A percentile compares a stretch with the other conserved stretches of the same genome.
Conservation (phyloP, 2,888 invertebrate species). For the Plebejus melissa region DNA sequence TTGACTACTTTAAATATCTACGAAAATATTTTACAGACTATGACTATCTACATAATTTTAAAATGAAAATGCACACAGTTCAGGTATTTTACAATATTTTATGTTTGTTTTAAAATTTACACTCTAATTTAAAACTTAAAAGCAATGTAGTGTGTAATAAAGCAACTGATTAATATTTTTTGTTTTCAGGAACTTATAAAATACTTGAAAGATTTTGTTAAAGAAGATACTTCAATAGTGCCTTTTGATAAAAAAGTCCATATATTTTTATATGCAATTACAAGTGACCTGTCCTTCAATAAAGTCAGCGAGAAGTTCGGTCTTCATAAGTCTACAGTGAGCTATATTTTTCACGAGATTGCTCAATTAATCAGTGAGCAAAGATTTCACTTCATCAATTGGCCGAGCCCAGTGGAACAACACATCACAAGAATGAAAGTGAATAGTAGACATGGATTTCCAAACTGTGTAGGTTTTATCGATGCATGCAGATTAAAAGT, state of each 20-base stretch:
- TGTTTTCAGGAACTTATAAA: conserved; percentile 57
- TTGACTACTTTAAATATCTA: conserved; percentile 51
- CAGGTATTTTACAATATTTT: conserved; percentile 45
- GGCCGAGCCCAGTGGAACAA: conserved; percentile 68
- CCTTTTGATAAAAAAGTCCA: conserved; percentile 66
- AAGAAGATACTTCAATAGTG: conserved; percentile 47
- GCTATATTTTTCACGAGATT: conserved; percentile 64
- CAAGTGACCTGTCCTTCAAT: conserved; percentile 59
- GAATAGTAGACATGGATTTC: conserved; percentile 61
- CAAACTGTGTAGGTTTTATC: conserved; percentile 71
- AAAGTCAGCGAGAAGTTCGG: conserved; percentile 61
- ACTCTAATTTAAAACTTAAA: background rate
- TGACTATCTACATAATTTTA: conserved; percentile 55
- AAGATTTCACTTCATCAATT: conserved; percentile 57
- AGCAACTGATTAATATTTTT: conserved; percentile 27
- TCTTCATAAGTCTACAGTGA: conserved; percentile 62
- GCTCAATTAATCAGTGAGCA: conserved; percentile 54
- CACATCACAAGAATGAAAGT: conserved; percentile 66
- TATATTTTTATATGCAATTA: conserved; percentile 62
- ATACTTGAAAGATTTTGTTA: conserved; percentile 49
- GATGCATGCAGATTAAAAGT: conserved; percentile 64
- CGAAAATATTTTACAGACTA: conserved; percentile 52
- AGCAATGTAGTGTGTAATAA: background rate
- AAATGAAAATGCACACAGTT: conserved; percentile 59
- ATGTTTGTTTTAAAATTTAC: background rate